phyloP scores from a whole-genome alignment of 2,797 vertebrate genomes.

The Myripristis jacobus region DNA sequence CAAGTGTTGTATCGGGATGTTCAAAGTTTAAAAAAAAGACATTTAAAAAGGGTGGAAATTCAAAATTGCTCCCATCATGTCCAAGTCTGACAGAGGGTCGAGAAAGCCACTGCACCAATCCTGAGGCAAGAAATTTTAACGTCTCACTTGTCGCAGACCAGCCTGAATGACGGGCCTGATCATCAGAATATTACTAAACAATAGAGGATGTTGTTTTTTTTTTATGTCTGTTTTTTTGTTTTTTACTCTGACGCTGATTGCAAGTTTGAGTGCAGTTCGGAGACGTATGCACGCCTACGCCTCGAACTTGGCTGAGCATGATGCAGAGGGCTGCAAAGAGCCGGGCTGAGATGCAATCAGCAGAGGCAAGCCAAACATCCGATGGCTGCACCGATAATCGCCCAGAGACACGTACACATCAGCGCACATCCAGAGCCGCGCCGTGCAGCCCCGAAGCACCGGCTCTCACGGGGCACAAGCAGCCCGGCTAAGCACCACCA shows the following conservation, averaged over 20 bases:
- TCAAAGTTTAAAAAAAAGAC: background rate
- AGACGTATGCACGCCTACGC: background rate
- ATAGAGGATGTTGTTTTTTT: too few relatives aligned
- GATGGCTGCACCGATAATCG: background rate
- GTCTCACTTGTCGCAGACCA: too few relatives aligned
- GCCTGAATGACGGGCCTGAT: too few relatives aligned
- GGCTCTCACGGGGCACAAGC: too few relatives aligned
- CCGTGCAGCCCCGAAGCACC: background rate
- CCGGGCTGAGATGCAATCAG: background rate
- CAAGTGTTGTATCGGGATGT: background rate
- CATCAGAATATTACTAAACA: too few relatives aligned
- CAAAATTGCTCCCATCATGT: too few relatives aligned
- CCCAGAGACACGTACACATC: background rate
- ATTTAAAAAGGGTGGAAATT: too few relatives aligned
- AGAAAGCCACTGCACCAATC: background rate
- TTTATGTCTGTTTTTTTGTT: too few relatives aligned
- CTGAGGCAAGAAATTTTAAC: too few relatives aligned
- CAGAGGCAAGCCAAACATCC: background rate
- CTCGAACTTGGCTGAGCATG: background rate
- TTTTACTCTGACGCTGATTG: background rate
- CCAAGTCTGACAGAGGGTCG: background rate
- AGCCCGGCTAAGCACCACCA: background rate
- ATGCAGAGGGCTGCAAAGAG: constrained; percentile 29
- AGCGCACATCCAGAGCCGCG: background rate
- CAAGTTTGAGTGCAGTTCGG: background rate